These are phyloP conservation scores for Eristalinus aeneus DNA, from an alignment of 2,888 invertebrate species.

Conservation along the genomic window DNA sequence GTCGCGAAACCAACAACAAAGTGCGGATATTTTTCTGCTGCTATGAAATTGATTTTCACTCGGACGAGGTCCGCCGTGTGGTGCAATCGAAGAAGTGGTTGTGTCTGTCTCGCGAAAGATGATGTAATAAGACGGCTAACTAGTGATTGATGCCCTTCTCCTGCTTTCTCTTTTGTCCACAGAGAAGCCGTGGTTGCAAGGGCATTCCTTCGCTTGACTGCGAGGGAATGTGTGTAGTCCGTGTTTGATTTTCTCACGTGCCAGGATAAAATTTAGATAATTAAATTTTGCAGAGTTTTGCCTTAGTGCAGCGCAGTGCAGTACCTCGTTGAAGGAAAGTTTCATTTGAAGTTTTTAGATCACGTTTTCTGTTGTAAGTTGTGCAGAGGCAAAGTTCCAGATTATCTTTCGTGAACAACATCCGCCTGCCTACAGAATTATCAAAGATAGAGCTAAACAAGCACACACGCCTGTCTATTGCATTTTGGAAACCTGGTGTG, in stretches of 20 bases:
- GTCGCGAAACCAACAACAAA: background rate
- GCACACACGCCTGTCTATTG: background rate
- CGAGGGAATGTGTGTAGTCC: background rate
- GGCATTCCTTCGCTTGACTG: background rate
- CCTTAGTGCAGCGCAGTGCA: background rate
- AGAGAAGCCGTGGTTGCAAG: background rate
- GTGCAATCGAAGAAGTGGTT: constrained; percentile 14
- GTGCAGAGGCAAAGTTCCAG: background rate
- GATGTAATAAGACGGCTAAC: constrained; percentile 7
- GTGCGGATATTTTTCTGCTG: background rate
- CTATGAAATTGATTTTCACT: constrained; percentile 17
- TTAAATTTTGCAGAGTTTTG: background rate
- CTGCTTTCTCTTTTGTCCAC: background rate
- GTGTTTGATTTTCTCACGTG: background rate
- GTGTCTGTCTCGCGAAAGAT: constrained; percentile 12
- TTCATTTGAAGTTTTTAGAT: background rate
- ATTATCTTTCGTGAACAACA: background rate
- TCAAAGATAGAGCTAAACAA: background rate
- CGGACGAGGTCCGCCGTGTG: background rate
- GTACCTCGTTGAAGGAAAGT: background rate
- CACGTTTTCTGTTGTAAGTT: constrained; percentile 13
- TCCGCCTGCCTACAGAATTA: background rate
- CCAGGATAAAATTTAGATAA: background rate
- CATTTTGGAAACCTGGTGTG: background rate
- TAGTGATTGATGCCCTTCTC: background rate